Evolutionary conservation across 2,888 invertebrate genomes (phyloP).

Genomic region (Orthosia incerta): DNA sequence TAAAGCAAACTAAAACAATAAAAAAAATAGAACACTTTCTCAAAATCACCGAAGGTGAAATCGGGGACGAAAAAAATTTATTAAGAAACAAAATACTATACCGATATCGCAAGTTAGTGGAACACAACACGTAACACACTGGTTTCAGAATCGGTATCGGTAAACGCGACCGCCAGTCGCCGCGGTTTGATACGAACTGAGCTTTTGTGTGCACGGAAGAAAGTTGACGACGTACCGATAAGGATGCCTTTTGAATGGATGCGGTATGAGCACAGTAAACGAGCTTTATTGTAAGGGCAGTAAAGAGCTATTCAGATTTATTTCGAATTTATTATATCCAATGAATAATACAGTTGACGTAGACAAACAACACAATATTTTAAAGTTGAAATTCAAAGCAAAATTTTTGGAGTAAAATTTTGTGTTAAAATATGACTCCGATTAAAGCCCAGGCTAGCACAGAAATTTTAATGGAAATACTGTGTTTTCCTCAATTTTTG

Average conservation of each 20-base stretch:
- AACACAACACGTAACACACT: slow-evolving; percentile 46
- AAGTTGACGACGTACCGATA: slow-evolving; percentile 56
- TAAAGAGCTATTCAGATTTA: too few relatives aligned
- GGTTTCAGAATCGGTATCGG: slow-evolving; percentile 27
- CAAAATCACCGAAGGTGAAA: slow-evolving; percentile 54
- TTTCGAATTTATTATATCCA: slow-evolving; percentile 2
- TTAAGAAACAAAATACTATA: slow-evolving; percentile 52
- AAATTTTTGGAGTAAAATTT: neutral
- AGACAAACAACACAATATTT: neutral
- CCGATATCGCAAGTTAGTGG: slow-evolving; percentile 59
- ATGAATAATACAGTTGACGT: neutral
- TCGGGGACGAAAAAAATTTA: slow-evolving; percentile 36
- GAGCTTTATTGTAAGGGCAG: neutral
- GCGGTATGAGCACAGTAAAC: slow-evolving; percentile 42
- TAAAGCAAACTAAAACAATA: neutral
- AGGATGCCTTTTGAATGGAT: slow-evolving; percentile 47
- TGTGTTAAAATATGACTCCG: neutral
- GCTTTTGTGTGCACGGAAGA: slow-evolving; percentile 64
- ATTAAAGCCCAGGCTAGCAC: neutral
- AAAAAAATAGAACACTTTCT: slow-evolving; percentile 3
- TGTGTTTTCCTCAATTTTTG: neutral
- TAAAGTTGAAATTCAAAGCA: neutral
- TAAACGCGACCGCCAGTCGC: slow-evolving; percentile 48
- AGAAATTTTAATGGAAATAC: neutral
- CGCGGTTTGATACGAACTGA: slow-evolving; percentile 60